These are phyloP conservation scores for Phrynocephalus forsythii DNA, from an alignment of 2,797 vertebrate genomes.

Conservation along the genomic window DNA sequence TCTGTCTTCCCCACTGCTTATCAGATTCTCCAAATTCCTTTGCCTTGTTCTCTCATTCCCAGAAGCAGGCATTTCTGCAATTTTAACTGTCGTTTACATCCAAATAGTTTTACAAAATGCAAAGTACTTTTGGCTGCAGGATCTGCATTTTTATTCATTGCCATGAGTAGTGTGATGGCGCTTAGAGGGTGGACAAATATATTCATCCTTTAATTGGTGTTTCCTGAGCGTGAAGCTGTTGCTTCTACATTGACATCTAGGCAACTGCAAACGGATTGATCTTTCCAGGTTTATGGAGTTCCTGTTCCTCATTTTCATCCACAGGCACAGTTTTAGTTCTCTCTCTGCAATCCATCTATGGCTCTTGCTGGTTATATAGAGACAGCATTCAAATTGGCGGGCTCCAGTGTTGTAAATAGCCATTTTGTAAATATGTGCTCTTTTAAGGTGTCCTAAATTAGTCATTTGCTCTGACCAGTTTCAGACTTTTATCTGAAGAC, in stretches of 20 bases:
- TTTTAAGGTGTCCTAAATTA: not conserved
- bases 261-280: not conserved
- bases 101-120: slow-evolving; percentile 80
- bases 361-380: not conserved
- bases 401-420: not conserved
- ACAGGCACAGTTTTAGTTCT: not conserved
- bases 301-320: not conserved
- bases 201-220: slow-evolving; percentile 51
- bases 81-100: slow-evolving; percentile 70
- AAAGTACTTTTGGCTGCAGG: slow-evolving; percentile 71
- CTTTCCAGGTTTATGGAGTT: not conserved
- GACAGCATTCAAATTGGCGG: not conserved
- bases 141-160: slow-evolving; percentile 71
- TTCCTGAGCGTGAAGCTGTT: not conserved
- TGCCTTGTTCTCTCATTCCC: slow-evolving; percentile 75
- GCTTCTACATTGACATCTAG: not conserved
- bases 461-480: not conserved
- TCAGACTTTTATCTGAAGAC: not conserved
- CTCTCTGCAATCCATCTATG: not conserved
- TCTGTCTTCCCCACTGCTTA: slow-evolving; percentile 35
- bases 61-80: slow-evolving; percentile 83
- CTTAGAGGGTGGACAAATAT: slow-evolving; percentile 66
- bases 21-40: slow-evolving; percentile 66
- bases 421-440: not conserved
- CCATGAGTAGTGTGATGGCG: slow-evolving; percentile 72